Percentiles rank a stretch among this genome's conserved stretches.
Conservation (phyloP, 2,113 vertebrate genomes). For the Patagioenas fasciata region DNA sequence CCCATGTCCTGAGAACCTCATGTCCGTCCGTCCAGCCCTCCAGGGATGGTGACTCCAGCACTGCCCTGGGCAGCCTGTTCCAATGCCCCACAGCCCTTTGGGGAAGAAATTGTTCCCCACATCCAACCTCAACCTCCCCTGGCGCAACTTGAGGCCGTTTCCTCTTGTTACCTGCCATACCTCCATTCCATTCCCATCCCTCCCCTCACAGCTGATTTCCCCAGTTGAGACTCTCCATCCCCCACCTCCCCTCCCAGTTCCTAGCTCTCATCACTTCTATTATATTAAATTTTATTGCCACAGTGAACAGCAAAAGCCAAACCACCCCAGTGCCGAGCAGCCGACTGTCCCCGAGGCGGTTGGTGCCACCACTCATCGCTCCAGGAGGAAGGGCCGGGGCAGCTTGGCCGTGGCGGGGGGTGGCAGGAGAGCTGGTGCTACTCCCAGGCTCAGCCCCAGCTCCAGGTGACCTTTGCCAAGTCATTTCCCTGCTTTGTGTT, state of each 20-base stretch:
- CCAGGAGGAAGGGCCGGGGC: not conserved
- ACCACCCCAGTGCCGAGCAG: rapidly evolving
- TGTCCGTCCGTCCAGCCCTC: too few relatives aligned
- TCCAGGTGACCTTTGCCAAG: slow-evolving; percentile 41
- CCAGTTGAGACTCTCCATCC: not conserved
- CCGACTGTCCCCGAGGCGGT: rapidly evolving
- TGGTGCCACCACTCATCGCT: not conserved
- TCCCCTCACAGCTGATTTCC: not conserved
- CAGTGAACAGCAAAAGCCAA: not conserved
- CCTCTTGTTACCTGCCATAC: too few relatives aligned
- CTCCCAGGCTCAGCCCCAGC: not conserved
- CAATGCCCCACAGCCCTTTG: too few relatives aligned
- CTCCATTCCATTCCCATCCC: not conserved
- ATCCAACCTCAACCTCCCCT: too few relatives aligned
- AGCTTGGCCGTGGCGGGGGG: not conserved
- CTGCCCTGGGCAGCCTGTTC: too few relatives aligned
- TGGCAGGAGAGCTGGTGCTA: not conserved
- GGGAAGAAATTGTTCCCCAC: too few relatives aligned
- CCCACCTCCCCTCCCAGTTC: not conserved
- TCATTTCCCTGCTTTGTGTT: slow-evolving; percentile 61
- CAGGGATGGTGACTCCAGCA: too few relatives aligned
- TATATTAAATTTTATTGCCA: not conserved
- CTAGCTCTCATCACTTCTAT: not conserved
- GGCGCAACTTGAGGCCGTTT: too few relatives aligned
- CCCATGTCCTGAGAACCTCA: too few relatives aligned